These are phyloP conservation scores for Lochmaea capreae DNA, from an alignment of 2,888 invertebrate genomes.

Conservation along the genomic window DNA sequence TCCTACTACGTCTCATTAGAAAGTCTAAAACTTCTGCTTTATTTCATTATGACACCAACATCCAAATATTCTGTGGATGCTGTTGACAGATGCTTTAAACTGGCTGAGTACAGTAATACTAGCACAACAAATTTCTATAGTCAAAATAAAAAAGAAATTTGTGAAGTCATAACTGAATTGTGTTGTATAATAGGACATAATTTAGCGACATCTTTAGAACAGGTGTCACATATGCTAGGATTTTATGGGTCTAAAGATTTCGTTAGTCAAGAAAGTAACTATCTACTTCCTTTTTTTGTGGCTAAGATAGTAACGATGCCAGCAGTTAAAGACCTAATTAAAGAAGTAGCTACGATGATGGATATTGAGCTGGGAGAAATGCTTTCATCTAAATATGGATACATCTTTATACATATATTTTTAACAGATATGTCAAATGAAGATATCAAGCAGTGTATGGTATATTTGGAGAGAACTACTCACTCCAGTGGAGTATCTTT, in stretches of 20 bases:
- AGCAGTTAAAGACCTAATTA: slow-evolving; percentile 72
- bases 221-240: slow-evolving; percentile 76
- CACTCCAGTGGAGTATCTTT: slow-evolving; percentile 70
- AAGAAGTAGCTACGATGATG: slow-evolving; percentile 72
- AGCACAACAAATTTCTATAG: slow-evolving; percentile 71
- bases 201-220: slow-evolving; percentile 71
- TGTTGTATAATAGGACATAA: slow-evolving; percentile 71
- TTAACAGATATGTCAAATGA: slow-evolving; percentile 70
- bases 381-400: slow-evolving; percentile 74
- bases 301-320: slow-evolving; percentile 71
- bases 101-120: slow-evolving; percentile 69
- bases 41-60: slow-evolving; percentile 74
- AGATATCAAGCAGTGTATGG: slow-evolving; percentile 72
- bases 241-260: slow-evolving; percentile 64
- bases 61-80: slow-evolving; percentile 71
- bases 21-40: slow-evolving; percentile 68
- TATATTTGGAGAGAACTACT: slow-evolving; percentile 73
- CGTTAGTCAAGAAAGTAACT: slow-evolving; percentile 72
- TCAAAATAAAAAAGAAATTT: slow-evolving; percentile 73
- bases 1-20: slow-evolving; percentile 42
- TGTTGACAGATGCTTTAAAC: slow-evolving; percentile 69
- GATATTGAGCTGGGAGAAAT: slow-evolving; percentile 72
- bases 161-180: slow-evolving; percentile 69
- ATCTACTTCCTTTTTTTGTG: slow-evolving; percentile 75
- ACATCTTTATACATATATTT: slow-evolving; percentile 78